phyloP scores from a whole-genome alignment of 2,113 vertebrate genomes.

The Elephas maximus region DNA sequence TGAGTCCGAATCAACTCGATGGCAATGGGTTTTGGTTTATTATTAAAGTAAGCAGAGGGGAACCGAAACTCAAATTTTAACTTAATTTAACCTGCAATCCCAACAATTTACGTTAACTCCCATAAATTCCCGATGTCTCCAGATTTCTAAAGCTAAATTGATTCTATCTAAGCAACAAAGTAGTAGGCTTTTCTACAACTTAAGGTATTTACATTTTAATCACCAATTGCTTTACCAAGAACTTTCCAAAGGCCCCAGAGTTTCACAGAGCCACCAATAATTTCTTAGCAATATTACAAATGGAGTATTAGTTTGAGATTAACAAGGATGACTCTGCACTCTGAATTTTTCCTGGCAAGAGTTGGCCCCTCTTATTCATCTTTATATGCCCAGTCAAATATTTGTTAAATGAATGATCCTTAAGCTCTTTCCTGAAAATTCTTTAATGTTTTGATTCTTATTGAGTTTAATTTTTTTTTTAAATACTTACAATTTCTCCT shows the following conservation, averaged over 20 bases:
- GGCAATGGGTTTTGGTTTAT: not conserved
- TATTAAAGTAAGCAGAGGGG: constrained; percentile 9
- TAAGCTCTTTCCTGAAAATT: constrained; percentile 31
- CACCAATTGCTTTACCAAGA: not conserved
- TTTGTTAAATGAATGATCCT: constrained; percentile 1
- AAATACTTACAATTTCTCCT: constrained; percentile 23
- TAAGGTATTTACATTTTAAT: constrained; percentile 11
- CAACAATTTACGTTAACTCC: not conserved
- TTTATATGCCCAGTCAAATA: not conserved
- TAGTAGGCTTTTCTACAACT: not conserved
- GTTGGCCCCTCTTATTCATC: not conserved
- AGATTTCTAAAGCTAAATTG: constrained; percentile 32
- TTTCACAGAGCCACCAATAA: constrained; percentile 32
- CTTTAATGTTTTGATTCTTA: constrained; percentile 47
- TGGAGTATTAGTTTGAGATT: not conserved
- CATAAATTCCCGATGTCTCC: not conserved
- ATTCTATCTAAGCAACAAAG: constrained; percentile 14
- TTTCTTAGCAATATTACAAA: constrained; percentile 7
- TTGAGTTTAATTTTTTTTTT: not conserved
- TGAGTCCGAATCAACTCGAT: not conserved
- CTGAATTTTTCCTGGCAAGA: not conserved
- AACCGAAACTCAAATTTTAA: not conserved
- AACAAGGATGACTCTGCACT: not conserved
- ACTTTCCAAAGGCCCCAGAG: constrained; percentile 37
- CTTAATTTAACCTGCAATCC: not conserved